phyloP scores from a whole-genome alignment of 2,888 invertebrate genomes.

The Poecilobothrus nobilitatus region DNA sequence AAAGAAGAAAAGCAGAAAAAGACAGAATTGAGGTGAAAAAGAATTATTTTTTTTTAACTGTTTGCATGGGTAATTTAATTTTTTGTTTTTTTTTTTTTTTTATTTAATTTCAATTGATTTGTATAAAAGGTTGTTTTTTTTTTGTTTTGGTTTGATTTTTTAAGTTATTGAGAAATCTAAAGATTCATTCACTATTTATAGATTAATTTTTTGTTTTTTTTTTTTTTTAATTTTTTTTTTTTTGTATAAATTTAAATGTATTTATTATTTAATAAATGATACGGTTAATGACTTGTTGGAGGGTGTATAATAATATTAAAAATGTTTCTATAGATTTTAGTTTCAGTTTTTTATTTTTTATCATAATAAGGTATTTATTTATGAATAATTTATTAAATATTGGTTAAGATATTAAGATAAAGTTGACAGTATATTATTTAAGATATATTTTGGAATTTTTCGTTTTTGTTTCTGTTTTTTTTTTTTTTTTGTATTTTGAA shows the following conservation, averaged over 20 bases:
- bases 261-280: not conserved
- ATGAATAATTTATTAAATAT: slow-evolving; percentile 1
- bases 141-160: no score
- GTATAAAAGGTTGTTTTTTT: no score
- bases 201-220: no score
- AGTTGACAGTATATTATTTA: not conserved
- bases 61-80: not conserved
- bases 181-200: no score
- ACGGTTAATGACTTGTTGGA: slow-evolving; percentile 6
- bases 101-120: no score
- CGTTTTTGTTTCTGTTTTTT: no score
- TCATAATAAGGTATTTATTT: not conserved
- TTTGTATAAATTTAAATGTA: no score
- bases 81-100: not conserved
- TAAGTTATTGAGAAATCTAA: no score
- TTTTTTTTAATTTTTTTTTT: no score
- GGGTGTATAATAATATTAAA: not conserved
- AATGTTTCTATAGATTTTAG: no score
- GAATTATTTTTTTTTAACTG: not conserved
- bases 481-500: not conserved
- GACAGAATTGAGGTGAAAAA: not conserved
- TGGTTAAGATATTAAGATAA: not conserved
- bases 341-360: no score
- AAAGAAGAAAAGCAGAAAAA: not conserved
- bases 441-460: no score